A percentile compares a stretch with the other conserved stretches of the same genome.
Conservation (phyloP, 2,888 invertebrate species). For the Pyrochroa serraticornis region DNA sequence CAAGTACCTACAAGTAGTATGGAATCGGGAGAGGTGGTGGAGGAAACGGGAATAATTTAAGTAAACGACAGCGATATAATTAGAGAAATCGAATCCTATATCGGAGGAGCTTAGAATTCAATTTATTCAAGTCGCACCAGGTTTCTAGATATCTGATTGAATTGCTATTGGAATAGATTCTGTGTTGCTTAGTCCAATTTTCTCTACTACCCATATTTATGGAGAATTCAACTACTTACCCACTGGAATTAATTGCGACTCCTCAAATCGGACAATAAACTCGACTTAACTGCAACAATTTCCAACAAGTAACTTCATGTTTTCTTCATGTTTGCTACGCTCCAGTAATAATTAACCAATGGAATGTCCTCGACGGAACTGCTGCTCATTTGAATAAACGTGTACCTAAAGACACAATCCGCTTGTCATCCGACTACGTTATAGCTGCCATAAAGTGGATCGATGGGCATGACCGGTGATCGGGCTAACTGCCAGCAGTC, state of each 20-base stretch:
- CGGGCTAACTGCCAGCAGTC: conserved; percentile 6
- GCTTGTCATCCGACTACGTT: conserved; percentile 1
- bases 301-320: too few species aligned
- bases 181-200: conserved; percentile 16
- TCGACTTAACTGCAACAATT: too few species aligned
- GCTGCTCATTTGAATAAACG: conserved; percentile 13
- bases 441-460: conserved; percentile 9
- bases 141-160: conserved; percentile 16
- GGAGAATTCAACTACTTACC: conserved; percentile 16
- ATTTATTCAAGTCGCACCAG: conserved; percentile 19
- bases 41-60: not conserved
- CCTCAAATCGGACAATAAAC: not conserved
- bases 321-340: not conserved
- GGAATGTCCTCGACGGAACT: conserved; percentile 6
- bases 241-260: conserved; percentile 10
- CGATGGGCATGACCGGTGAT: conserved; percentile 3
- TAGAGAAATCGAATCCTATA: conserved; percentile 9
- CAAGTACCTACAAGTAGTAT: too few species aligned
- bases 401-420: conserved; percentile 4
- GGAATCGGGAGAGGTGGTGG: too few species aligned
- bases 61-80: conserved; percentile 6
- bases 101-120: conserved; percentile 12
- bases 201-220: conserved; percentile 9
- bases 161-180: conserved; percentile 13
- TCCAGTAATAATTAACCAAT: not conserved